Evolutionary conservation across 2,113 vertebrate species (phyloP).

Genomic region (Pandion haliaetus): DNA sequence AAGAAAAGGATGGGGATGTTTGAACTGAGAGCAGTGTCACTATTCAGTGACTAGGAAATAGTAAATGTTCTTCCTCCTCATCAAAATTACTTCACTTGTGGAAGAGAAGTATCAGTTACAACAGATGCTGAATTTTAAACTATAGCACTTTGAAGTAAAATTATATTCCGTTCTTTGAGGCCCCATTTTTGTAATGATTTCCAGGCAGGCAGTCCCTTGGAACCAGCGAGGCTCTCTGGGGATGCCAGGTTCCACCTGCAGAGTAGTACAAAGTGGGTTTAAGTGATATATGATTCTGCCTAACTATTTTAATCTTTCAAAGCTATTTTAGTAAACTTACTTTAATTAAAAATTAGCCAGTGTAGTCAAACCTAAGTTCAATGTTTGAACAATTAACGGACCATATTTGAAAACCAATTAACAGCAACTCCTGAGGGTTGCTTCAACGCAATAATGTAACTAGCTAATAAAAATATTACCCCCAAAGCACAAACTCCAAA

Average conservation of each 20-base stretch:
- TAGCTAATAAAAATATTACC: constrained; percentile 41
- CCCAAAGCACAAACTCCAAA: constrained; percentile 2
- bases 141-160: not conserved
- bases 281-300: not conserved
- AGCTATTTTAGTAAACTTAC: constrained; percentile 38
- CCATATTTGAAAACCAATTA: constrained; percentile 58
- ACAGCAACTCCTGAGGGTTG: constrained; percentile 44
- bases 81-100: not conserved
- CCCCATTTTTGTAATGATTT: not conserved
- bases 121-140: not conserved
- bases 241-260: not conserved
- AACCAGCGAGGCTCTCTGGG: not conserved
- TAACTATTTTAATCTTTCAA: not conserved
- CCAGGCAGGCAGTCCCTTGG: not conserved
- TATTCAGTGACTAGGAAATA: not conserved
- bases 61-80: not conserved
- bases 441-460: not conserved
- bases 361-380: constrained; percentile 34
- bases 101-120: not conserved
- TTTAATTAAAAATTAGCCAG: constrained; percentile 52
- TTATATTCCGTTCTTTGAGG: not conserved
- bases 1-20: not conserved
- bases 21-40: not conserved
- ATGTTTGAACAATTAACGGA: constrained; percentile 51
- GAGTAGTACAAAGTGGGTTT: not conserved